A percentile compares a stretch with the other conserved stretches of the same genome.
Conservation (phyloP, 2,888 invertebrate genomes). For the Acleris holmiana region DNA sequence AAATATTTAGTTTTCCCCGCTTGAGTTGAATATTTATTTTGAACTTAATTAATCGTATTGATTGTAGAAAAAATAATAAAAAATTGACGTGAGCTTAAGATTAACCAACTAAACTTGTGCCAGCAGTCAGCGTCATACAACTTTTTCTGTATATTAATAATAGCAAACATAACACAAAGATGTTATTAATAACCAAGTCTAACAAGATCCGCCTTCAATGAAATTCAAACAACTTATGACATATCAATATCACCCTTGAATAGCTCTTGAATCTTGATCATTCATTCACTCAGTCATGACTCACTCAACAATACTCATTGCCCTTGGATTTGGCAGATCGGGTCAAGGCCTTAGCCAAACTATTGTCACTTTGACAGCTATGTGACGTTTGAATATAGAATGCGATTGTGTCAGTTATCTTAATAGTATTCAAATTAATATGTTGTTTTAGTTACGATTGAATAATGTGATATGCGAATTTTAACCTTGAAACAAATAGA, state of each 20-base stretch:
- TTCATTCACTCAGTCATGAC: slow-evolving; percentile 43
- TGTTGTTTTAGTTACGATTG: slow-evolving; percentile 7
- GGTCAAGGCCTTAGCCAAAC: slow-evolving; percentile 59
- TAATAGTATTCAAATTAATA: slow-evolving; percentile 31
- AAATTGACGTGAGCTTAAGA: too few relatives aligned
- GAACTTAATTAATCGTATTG: too few relatives aligned
- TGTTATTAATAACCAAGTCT: not conserved
- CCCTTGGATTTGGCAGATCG: slow-evolving; percentile 45
- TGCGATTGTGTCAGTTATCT: slow-evolving; percentile 38
- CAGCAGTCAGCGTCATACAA: too few relatives aligned
- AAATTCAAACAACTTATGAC: slow-evolving; percentile 39
- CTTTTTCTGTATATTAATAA: not conserved
- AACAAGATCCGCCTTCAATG: slow-evolving; percentile 11
- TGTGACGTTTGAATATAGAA: slow-evolving; percentile 43
- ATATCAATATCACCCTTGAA: slow-evolving; percentile 45
- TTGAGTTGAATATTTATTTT: too few relatives aligned
- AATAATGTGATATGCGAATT: not conserved
- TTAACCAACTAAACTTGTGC: too few relatives aligned
- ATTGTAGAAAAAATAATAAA: too few relatives aligned
- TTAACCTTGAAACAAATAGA: not conserved
- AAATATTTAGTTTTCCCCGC: too few relatives aligned
- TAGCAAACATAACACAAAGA: not conserved
- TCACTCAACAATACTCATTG: slow-evolving; percentile 36
- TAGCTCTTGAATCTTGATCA: slow-evolving; percentile 41
- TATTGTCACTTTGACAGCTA: slow-evolving; percentile 68